Conservation (phyloP, 1,140 invertebrate species). For the Drosophila cardini region DNA sequence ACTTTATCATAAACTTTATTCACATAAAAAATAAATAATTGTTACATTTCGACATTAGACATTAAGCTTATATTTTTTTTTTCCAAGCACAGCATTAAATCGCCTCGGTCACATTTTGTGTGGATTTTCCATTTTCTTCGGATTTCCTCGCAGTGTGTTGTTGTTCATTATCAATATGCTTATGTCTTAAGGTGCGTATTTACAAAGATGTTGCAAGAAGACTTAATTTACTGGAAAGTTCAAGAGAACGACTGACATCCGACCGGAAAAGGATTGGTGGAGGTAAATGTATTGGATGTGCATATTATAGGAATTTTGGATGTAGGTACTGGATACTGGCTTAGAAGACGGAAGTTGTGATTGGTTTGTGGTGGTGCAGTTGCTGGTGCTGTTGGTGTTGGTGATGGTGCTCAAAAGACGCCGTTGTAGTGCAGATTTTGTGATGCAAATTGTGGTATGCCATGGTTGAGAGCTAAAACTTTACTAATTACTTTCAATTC, state of each 20-base stretch:
- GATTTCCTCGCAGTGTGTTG: conserved; percentile 29
- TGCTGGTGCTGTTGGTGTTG: conserved; percentile 54
- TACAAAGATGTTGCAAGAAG: conserved; percentile 73
- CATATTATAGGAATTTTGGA: conserved; percentile 29
- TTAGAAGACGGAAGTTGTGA: conserved; percentile 41
- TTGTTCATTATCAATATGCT: conserved; percentile 61
- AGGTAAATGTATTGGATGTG: conserved; percentile 31
- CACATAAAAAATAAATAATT: conserved; percentile 82
- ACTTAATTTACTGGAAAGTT: conserved; percentile 55
- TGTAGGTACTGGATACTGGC: conserved; percentile 43
- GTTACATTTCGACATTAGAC: conserved; percentile 72
- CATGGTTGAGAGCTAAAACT: conserved; percentile 91
- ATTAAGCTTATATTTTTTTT: conserved; percentile 26
- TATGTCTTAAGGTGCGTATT: conserved; percentile 73
- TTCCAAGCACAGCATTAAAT: conserved; percentile 47
- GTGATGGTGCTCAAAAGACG: conserved; percentile 73
- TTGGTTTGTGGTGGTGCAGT: conserved; percentile 24
- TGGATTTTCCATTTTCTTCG: conserved; percentile 6
- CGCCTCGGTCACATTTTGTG: conserved; percentile 22
- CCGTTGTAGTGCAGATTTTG: conserved; percentile 80
- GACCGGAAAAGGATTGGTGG: conserved; percentile 21
- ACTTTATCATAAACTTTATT: conserved; percentile 80
- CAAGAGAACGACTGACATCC: conserved; percentile 40
- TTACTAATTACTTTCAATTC: conserved; percentile 91
- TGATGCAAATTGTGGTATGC: conserved; percentile 83